Conservation (phyloP, 2,797 vertebrate genomes). For the Notolepis coatsorum region DNA sequence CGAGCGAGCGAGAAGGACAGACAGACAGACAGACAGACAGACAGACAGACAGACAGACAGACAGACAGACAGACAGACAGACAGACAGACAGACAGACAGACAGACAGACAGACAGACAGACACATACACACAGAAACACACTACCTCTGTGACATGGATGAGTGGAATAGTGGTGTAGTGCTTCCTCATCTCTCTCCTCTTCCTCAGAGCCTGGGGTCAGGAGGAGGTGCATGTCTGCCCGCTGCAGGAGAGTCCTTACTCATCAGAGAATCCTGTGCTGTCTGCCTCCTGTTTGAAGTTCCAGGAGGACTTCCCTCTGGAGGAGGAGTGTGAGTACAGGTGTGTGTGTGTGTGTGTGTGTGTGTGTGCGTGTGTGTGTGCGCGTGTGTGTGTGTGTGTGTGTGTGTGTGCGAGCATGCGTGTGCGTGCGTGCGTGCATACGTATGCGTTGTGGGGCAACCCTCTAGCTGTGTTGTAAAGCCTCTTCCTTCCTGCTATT, state of each 20-base stretch:
- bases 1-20: neutral
- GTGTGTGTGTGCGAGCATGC: neutral
- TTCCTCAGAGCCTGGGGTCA: constrained; percentile 60
- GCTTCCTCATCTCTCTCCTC: constrained; percentile 77
- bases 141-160: constrained; percentile 80
- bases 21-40: constrained; percentile 1
- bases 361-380: neutral
- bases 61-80: neutral
- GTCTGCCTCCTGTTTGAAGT: constrained; percentile 46
- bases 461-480: constrained; percentile 52
- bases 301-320: constrained; percentile 29
- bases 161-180: constrained; percentile 70
- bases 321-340: constrained; percentile 18
- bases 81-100: neutral
- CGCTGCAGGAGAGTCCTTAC: constrained; percentile 21
- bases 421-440: constrained; percentile 4
- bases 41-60: constrained; percentile 3
- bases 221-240: constrained; percentile 43
- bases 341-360: constrained; percentile 1
- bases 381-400: constrained; percentile 19
- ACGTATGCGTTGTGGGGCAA: neutral
- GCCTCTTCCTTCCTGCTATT: constrained; percentile 63
- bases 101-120: constrained; percentile 12
- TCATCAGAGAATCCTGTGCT: constrained; percentile 43
- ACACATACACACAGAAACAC: constrained; percentile 1